Percentiles rank a stretch among this genome's conserved stretches.
Conservation (phyloP, 2,113 vertebrate genomes). For the Thermophis baileyi region DNA sequence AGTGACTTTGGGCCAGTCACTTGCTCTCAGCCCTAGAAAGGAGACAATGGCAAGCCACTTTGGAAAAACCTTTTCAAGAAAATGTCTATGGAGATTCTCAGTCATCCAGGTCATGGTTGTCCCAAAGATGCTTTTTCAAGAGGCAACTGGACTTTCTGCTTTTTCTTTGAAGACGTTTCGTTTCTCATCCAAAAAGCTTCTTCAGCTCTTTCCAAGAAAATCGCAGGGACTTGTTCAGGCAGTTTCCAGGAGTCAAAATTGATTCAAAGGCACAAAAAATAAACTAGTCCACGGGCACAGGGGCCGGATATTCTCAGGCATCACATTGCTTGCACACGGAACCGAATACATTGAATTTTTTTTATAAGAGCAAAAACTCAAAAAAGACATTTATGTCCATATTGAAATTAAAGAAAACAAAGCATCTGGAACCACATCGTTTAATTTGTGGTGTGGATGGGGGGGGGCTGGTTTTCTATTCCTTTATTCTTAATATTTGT, state of each 20-base stretch:
- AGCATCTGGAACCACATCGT: no score
- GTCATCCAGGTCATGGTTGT: no score
- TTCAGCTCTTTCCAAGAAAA: background rate
- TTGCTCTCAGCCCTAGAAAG: background rate
- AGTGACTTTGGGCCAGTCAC: background rate
- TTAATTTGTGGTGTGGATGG: background rate
- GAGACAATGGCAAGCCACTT: background rate
- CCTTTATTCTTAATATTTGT: background rate
- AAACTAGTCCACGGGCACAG: background rate
- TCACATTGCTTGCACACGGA: background rate
- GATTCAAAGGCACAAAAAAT: background rate
- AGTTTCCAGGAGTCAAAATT: background rate
- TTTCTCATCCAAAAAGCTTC: no score
- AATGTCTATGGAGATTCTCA: no score
- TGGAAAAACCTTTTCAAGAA: background rate
- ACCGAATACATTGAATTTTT: background rate
- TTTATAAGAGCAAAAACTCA: background rate
- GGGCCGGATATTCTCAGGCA: background rate
- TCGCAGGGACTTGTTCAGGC: background rate
- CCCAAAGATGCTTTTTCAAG: no score
- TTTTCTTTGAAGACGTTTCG: no score
- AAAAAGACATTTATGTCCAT: background rate
- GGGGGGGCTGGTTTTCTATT: background rate
- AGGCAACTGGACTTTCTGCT: no score
- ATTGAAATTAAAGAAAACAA: background rate